Conservation (phyloP, 2,113 vertebrate species). For the Andinoacara biseriatus region DNA sequence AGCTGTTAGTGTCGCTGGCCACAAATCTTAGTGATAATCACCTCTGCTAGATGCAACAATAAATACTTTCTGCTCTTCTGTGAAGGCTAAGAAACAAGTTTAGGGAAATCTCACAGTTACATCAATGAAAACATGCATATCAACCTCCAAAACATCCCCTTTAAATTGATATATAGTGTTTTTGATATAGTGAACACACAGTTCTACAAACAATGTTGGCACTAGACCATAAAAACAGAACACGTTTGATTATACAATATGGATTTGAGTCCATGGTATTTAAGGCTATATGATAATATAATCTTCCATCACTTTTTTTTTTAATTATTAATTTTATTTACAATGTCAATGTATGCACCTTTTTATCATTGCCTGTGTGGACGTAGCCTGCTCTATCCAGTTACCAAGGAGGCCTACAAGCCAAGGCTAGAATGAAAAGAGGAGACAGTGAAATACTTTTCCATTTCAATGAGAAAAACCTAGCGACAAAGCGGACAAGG, state of each 20-base stretch:
- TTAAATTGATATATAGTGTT: neutral
- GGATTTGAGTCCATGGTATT: neutral
- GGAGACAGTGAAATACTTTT: conserved; percentile 25
- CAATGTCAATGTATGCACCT: neutral
- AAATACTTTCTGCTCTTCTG: neutral
- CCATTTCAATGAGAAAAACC: conserved; percentile 20
- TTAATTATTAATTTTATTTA: neutral
- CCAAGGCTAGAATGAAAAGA: conserved; percentile 23
- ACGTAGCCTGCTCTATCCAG: neutral
- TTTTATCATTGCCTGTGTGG: neutral
- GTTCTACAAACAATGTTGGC: neutral
- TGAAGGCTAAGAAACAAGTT: neutral
- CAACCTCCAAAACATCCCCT: neutral
- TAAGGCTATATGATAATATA: neutral
- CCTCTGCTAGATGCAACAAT: neutral
- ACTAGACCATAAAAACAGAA: neutral
- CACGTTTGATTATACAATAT: neutral
- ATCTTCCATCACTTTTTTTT: neutral
- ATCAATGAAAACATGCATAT: no score
- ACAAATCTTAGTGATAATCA: neutral
- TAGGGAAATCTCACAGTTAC: no score
- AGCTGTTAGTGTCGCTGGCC: neutral
- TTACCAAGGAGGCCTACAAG: conserved; percentile 28
- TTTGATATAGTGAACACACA: neutral
- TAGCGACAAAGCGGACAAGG: conserved; percentile 50